These are phyloP conservation scores for Ephialtes manifestator DNA, from an alignment of 2,888 invertebrate genomes.

Conservation along the genomic window DNA sequence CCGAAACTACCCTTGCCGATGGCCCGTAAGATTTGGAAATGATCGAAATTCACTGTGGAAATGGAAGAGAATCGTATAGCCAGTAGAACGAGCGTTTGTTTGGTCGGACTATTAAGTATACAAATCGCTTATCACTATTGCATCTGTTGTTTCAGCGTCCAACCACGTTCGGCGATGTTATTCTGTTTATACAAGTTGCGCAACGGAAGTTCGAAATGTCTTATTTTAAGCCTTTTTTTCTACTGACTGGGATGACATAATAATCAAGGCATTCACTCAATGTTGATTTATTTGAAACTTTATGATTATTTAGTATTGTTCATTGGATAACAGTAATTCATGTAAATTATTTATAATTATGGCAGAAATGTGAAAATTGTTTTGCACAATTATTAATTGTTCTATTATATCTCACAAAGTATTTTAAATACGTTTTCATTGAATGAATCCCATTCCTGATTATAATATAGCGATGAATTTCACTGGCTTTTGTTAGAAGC, in stretches of 20 bases:
- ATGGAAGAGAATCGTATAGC: background rate
- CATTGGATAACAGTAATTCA: too few relatives aligned
- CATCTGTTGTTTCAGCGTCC: background rate
- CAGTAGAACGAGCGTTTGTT: background rate
- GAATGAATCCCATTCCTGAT: too few relatives aligned
- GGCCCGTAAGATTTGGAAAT: constrained; percentile 94
- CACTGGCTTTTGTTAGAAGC: too few relatives aligned
- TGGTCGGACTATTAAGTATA: background rate
- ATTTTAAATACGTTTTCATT: too few relatives aligned
- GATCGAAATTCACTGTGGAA: constrained; percentile 91
- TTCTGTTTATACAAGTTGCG: background rate
- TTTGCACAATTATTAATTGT: too few relatives aligned
- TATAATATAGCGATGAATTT: too few relatives aligned
- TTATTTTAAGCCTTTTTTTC: background rate
- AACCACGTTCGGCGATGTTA: background rate
- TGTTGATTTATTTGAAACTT: too few relatives aligned
- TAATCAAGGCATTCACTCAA: too few relatives aligned
- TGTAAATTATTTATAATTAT: too few relatives aligned
- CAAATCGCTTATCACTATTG: background rate
- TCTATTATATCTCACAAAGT: too few relatives aligned
- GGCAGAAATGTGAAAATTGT: too few relatives aligned
- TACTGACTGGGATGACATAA: background rate
- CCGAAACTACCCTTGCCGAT: constrained; percentile 96
- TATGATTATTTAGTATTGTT: too few relatives aligned
- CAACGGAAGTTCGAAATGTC: constrained; percentile 1